Evolutionary conservation across 1,140 invertebrate genomes (phyloP).

Genomic region (Bradynema listronoti): DNA sequence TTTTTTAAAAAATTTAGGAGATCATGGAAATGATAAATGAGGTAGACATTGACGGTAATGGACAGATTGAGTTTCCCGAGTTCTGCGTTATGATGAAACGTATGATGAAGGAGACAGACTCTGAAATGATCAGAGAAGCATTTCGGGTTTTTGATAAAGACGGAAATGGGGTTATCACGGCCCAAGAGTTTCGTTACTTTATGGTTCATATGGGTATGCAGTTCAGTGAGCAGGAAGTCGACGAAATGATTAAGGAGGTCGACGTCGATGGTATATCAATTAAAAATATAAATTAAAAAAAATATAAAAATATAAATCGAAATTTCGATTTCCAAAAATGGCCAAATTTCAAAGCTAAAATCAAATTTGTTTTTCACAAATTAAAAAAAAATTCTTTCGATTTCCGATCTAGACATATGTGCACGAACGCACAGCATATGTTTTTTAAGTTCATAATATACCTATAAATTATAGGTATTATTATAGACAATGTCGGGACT

Average conservation of each 20-base stretch:
- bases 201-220: slow-evolving; percentile 92
- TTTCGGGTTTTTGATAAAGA: slow-evolving; percentile 58
- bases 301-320: too few species aligned
- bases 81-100: slow-evolving; percentile 57
- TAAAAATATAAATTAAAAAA: too few species aligned
- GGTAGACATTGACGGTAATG: slow-evolving; percentile 77
- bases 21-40: slow-evolving; percentile 99
- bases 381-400: too few species aligned
- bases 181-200: slow-evolving; percentile 60
- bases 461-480: too few species aligned
- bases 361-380: too few species aligned
- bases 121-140: slow-evolving; percentile 58
- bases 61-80: slow-evolving; percentile 95
- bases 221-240: slow-evolving; percentile 78
- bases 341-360: too few species aligned
- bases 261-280: slow-evolving; percentile 74
- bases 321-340: too few species aligned
- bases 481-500: too few species aligned
- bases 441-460: too few species aligned
- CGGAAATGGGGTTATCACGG: slow-evolving; percentile 69
- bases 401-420: too few species aligned
- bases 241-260: slow-evolving; percentile 32
- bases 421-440: too few species aligned
- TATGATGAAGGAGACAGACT: slow-evolving; percentile 57
- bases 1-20: slow-evolving; percentile 62